Evolutionary conservation across 1,140 invertebrate genomes (phyloP), one percentile per base, ranked within the genome.

Genomic region (Lasaia peninsularis): DNA sequence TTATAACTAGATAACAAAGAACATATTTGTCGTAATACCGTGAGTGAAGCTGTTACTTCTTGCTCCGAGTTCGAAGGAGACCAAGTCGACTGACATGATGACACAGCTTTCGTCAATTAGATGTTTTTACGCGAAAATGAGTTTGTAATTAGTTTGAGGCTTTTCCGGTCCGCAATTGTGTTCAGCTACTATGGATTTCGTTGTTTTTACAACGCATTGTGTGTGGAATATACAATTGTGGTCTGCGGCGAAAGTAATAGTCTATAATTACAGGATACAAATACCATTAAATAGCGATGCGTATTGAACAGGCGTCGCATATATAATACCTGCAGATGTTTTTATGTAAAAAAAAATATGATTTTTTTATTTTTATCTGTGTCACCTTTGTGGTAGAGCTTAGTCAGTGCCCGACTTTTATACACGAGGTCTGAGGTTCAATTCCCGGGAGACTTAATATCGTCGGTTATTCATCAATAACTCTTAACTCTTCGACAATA

Each of bases 21-120:
- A 20, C 11, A 48, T 48, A 18, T 12, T 48, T 48, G 44, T 48
- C n/a, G 21, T 21, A 21, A 48, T 48, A 48, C 20, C 44, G 20
- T 48, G 69, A 67, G 57, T 51, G 60, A 67, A 65, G 63, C 49
- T 20, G 18, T 4, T 5, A 50, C 68, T 75, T 75, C 71, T 70
- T 70, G 52, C 52, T 44, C 31, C 54, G 56, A 56, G 65, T 58
- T 56, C 50, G 60, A 59, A 70, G 69, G 67, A 76, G 73, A 68
- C 80, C 79, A 78, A 56, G 62, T 59, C 54, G 60, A 65, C 63
- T 75, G 74, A 80, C 68, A 75, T 79, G 75, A 80, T 80, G 73
- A 73, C 78, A 78, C 73, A 73, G 75, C 74, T 84, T 84, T 84
- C 73, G 73, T 79, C 72, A 69, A 70, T 77, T 73, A 78, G 63